Conservation (phyloP, 2,113 vertebrate species). For the Mesitornis unicolor region DNA sequence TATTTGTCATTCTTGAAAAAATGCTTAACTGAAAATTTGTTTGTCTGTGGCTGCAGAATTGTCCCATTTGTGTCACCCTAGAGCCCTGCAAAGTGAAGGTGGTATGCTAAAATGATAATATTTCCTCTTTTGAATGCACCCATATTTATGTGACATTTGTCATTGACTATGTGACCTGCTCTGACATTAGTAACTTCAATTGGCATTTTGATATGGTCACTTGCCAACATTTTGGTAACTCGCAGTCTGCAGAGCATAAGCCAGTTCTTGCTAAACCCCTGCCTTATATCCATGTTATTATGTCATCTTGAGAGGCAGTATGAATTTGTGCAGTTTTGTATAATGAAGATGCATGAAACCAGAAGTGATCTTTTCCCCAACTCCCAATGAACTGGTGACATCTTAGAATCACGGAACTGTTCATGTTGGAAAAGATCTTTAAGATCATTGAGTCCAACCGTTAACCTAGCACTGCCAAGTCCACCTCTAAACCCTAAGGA, state of each 20-base stretch:
- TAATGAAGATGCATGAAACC: not conserved
- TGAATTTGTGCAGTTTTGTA: not conserved
- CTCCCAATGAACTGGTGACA: not conserved
- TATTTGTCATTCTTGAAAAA: not conserved
- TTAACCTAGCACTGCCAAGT: too few species aligned
- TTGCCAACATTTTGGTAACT: not conserved
- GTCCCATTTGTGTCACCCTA: not conserved
- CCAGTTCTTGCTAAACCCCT: not conserved
- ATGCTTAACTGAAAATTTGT: not conserved
- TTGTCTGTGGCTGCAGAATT: not conserved
- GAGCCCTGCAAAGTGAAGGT: not conserved
- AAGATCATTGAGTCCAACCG: too few species aligned
- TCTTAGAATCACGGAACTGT: not conserved
- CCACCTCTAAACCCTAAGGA: too few species aligned
- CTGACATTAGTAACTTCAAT: not conserved
- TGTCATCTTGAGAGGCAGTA: not conserved
- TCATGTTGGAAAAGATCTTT: not conserved
- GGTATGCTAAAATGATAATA: not conserved
- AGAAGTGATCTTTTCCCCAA: not conserved
- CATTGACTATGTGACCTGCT: not conserved
- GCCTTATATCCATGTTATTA: not conserved
- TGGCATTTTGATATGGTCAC: not conserved
- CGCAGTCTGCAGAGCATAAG: not conserved
- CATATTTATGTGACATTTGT: not conserved
- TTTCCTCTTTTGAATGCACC: not conserved